These are phyloP conservation scores for Spodoptera frugiperda DNA, from an alignment of 1,140 invertebrate genomes.

Conservation along the genomic window DNA sequence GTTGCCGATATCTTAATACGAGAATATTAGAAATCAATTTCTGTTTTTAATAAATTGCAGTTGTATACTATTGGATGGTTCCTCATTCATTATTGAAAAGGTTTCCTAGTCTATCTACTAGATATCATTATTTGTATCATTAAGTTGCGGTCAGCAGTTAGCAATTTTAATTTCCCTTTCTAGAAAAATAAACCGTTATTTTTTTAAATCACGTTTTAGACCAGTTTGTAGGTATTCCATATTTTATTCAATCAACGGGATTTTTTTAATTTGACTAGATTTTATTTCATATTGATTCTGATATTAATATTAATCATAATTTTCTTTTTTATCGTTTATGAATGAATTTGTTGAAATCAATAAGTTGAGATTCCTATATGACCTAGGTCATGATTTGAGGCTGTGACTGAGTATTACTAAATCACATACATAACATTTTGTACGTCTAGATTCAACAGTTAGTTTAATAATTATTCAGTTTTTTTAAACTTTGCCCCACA, in stretches of 20 bases:
- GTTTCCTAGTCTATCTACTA: background rate
- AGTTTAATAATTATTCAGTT: no score
- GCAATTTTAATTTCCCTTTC: background rate
- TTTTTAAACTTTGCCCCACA: no score
- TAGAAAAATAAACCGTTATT: background rate
- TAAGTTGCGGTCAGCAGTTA: background rate
- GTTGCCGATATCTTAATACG: conserved; percentile 3
- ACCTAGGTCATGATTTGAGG: no score
- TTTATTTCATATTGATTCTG: no score
- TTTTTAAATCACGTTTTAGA: background rate
- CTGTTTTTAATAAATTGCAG: background rate
- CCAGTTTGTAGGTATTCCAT: background rate
- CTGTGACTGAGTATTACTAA: no score
- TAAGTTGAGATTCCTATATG: no score
- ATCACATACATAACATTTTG: no score
- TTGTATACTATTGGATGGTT: background rate
- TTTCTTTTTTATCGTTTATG: no score
- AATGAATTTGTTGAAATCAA: no score
- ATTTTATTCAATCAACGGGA: conserved; percentile 1
- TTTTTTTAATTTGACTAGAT: background rate
- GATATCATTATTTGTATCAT: background rate
- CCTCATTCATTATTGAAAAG: background rate
- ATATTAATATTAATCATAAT: no score
- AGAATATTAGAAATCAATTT: conserved; percentile 1
- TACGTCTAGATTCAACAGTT: no score